A percentile compares a stretch with the other conserved stretches of the same genome.
phyloP scores from a whole-genome alignment of 2,797 vertebrate genomes.

The Onychomys arenicola region DNA sequence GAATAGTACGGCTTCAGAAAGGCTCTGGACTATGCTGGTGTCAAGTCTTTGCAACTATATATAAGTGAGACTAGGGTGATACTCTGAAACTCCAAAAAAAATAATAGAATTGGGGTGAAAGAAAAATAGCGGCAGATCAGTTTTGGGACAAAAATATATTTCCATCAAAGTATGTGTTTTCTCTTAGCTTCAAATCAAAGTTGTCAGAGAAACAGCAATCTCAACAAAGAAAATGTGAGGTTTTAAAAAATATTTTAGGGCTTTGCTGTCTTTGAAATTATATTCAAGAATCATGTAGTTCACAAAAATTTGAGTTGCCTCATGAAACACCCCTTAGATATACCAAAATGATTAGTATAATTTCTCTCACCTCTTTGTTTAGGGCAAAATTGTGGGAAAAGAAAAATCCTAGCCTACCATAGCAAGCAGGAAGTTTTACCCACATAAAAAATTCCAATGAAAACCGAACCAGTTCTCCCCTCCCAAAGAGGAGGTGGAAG shows the following conservation, averaged over 20 bases:
- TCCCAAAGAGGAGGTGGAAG: neutral
- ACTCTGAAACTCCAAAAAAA: slow-evolving; percentile 54
- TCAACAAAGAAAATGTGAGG: neutral
- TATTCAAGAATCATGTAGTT: neutral
- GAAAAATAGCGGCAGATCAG: slow-evolving; percentile 5
- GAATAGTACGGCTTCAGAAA: neutral
- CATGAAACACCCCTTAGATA: neutral
- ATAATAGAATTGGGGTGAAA: slow-evolving; percentile 55
- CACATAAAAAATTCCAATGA: slow-evolving; percentile 43
- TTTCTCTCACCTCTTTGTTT: neutral
- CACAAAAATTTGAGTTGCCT: neutral
- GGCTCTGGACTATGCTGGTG: neutral
- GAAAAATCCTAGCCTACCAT: neutral
- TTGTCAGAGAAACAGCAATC: slow-evolving; percentile 44
- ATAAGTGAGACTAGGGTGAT: neutral
- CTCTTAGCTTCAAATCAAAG: slow-evolving; percentile 46
- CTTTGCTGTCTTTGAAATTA: slow-evolving; percentile 44
- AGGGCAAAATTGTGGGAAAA: neutral
- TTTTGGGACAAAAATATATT: slow-evolving; percentile 21
- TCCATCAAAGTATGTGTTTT: slow-evolving; percentile 1
- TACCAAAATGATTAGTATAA: neutral
- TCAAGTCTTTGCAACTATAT: neutral
- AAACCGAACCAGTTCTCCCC: slow-evolving; percentile 32
- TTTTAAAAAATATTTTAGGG: slow-evolving; percentile 10
- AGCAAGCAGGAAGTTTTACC: slow-evolving; percentile 49